phyloP scores from a whole-genome alignment of 2,888 invertebrate species.

The Hofmannophila pseudospretella region DNA sequence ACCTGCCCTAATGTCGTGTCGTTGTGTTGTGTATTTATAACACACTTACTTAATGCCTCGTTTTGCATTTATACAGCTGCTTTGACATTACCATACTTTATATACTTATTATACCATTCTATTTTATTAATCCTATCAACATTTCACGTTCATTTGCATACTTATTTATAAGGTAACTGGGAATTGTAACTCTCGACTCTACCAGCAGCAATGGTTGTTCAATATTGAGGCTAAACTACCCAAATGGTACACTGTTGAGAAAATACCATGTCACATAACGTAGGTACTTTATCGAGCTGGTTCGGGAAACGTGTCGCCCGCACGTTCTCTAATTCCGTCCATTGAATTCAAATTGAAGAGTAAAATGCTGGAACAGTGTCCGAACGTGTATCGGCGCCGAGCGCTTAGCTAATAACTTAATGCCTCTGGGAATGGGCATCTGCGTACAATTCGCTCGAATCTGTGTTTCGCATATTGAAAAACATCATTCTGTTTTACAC shows the following conservation, averaged over 20 bases:
- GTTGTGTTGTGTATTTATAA: background rate
- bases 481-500: slow-evolving; percentile 23
- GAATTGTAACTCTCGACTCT: slow-evolving; percentile 6
- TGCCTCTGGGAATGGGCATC: slow-evolving; percentile 66
- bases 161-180: slow-evolving; percentile 4
- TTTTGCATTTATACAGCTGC: background rate
- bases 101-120: background rate
- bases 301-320: slow-evolving; percentile 41
- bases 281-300: slow-evolving; percentile 50
- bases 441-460: slow-evolving; percentile 27
- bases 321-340: slow-evolving; percentile 62
- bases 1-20: background rate
- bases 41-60: background rate
- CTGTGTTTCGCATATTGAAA: slow-evolving; percentile 31
- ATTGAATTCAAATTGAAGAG: slow-evolving; percentile 75
- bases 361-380: slow-evolving; percentile 53
- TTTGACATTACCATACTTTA: background rate
- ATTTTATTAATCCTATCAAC: background rate
- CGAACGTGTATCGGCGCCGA: slow-evolving; percentile 51
- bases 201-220: slow-evolving; percentile 9
- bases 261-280: slow-evolving; percentile 48
- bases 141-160: slow-evolving; percentile 1
- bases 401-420: slow-evolving; percentile 72
- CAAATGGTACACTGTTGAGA: slow-evolving; percentile 32
- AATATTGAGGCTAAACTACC: slow-evolving; percentile 25